A percentile compares a stretch with the other conserved stretches of the same genome.
Evolutionary conservation across 2,888 invertebrate species (phyloP).

Genomic region (Isotomurus palustris): DNA sequence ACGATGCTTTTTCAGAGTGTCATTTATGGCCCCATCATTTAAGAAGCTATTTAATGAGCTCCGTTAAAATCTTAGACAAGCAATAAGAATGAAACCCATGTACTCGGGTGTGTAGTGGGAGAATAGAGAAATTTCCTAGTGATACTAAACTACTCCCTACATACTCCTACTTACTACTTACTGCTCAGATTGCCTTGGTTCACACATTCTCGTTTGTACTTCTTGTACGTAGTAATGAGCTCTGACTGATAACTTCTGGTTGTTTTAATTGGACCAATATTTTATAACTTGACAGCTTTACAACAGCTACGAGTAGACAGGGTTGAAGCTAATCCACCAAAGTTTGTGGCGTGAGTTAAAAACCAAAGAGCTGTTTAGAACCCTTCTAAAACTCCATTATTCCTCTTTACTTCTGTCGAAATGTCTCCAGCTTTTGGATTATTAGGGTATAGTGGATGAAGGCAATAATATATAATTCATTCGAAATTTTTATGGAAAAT

Average conservation of each 20-base stretch:
- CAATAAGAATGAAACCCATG: not conserved
- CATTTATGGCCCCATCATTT: slow-evolving; percentile 5
- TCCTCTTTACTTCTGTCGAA: not conserved
- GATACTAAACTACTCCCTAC: too few relatives aligned
- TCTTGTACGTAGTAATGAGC: slow-evolving; percentile 29
- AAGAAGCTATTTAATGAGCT: not conserved
- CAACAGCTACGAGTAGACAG: slow-evolving; percentile 17
- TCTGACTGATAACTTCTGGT: slow-evolving; percentile 41
- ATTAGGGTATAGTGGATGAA: too few relatives aligned
- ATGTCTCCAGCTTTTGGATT: too few relatives aligned
- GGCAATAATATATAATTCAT: too few relatives aligned
- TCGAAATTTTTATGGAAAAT: too few relatives aligned
- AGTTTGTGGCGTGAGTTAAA: not conserved
- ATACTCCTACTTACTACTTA: too few relatives aligned
- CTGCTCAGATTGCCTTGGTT: too few relatives aligned
- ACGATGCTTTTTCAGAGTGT: not conserved
- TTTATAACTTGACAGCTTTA: slow-evolving; percentile 42
- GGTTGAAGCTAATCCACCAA: too few relatives aligned
- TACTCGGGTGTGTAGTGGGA: too few relatives aligned
- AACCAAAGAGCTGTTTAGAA: too few relatives aligned
- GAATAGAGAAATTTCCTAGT: too few relatives aligned
- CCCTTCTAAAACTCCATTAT: slow-evolving; percentile 23
- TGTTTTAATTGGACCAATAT: slow-evolving; percentile 41
- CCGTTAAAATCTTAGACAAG: not conserved
- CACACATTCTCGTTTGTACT: too few relatives aligned